Evolutionary conservation across 2,888 invertebrate species (phyloP), one percentile per base, ranked within the genome.

Genomic region (Spisula solida): DNA sequence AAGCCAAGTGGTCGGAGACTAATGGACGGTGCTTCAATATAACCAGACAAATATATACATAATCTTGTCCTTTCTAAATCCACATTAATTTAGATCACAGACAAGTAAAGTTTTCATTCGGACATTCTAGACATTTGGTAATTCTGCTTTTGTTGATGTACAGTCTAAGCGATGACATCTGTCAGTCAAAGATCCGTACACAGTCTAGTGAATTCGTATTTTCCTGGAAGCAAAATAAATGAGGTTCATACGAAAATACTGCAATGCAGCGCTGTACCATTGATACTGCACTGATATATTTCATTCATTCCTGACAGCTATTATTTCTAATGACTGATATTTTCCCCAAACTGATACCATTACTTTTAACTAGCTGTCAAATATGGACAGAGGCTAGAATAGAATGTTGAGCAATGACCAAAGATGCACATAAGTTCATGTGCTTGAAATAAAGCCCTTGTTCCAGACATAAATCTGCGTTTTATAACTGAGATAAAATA

Each of bases 131-230:
- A 75, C 75, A 16, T 34, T 75, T 75, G 16, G 34, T 75, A 75
- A 75, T 75, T 75, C 75, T 34, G 16, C 34, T 75, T 75, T 75
- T 75, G 75, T 75, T 75, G 75, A 75, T 75, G 31, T 75, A 75
- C 31, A 31, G 75, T 5, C 31, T 18, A 75, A 1, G 34, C 6
- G 75, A 75, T 75, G 75, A 75, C 75, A 25, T 75, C 75, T 31
- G 75, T 75, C 75, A 75, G 75, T 75, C 75, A 75, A 31, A 31
- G 75, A 75, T 34, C 31, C 12, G 31, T 34, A 31, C 31, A 31
- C 34, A 34, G 75, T 75, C 75, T 75, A 75, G 31, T 75, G 75
- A 31, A 75, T 31, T 70, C 70, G 0, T 31, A 14, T 14, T 18
- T 75, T 75, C 31, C 75, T 12, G 31, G 75, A 8, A 31, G 18